Percentiles rank a stretch among this genome's conserved stretches.
phyloP scores from a whole-genome alignment of 2,113 vertebrate species.

The Paradoxurus hermaphroditus region DNA sequence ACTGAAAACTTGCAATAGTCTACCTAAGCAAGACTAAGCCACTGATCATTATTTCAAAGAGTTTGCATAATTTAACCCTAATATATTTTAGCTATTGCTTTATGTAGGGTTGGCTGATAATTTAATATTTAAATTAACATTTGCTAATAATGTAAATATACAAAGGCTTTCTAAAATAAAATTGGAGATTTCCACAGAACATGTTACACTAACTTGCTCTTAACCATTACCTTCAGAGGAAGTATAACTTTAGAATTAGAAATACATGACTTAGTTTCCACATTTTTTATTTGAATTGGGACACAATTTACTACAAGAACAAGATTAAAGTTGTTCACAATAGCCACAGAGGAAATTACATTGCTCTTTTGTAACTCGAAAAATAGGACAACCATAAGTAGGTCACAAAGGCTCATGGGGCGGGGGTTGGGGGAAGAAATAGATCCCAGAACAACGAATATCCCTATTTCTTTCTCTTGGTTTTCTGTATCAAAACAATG shows the following conservation, averaged over 20 bases:
- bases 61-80: constrained; percentile 30
- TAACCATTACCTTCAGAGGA: background rate
- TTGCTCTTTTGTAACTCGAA: constrained; percentile 65
- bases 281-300: constrained; percentile 13
- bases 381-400: constrained; percentile 81
- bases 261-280: background rate
- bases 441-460: background rate
- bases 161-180: constrained; percentile 22
- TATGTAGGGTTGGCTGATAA: background rate
- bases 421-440: background rate
- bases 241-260: constrained; percentile 7
- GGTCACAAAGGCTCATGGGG: constrained; percentile 73
- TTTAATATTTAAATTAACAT: constrained; percentile 16
- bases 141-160: constrained; percentile 18
- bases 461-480: background rate
- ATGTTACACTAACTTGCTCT: constrained; percentile 13
- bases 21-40: background rate
- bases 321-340: background rate
- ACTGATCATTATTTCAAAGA: background rate
- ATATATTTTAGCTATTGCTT: constrained; percentile 12
- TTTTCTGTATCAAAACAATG: constrained; percentile 42
- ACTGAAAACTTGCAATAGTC: background rate
- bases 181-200: background rate
- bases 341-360: background rate
- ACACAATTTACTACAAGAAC: background rate